Base-by-base conservation (phyloP, 2,797 vertebrate genomes). In the Spondyliosoma cantharus region DNA sequence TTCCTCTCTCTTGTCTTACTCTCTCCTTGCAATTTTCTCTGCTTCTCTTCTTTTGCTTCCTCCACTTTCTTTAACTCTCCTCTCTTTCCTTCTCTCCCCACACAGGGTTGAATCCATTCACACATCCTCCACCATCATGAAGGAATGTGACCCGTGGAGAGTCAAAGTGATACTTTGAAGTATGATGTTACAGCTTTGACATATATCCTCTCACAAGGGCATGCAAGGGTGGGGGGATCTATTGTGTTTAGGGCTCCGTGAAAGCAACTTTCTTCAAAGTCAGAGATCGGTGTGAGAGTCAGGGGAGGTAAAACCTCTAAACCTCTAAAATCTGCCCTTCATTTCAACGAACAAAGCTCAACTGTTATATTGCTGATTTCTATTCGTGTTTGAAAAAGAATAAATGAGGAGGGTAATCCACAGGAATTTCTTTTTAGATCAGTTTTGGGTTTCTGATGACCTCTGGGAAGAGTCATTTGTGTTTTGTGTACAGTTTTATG, bases 121-220 rank as follows among this genome's bases (percentile, higher is more conserved):
- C 68, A 65, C 81, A 57, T 80, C 87, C 84, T 82, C 63, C 59
- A 58, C 84, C 71, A 46, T 75, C 57, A 75, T 25, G 8, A 29
- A 90, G 81, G 89, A 92, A 93, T 91, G 90, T 83, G 83, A 90
- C 88, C 81, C 63, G 60, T 49, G 79, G 67, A 85, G 76, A 71
- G 86, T 54, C 63, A 20, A 72, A 85, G 68, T 65, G 89, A 87
- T 87, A 86, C 79, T 71, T 80, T 69, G 74, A 68, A 62, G 91
- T 85, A 81, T 91, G 88, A 86, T 84, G 83, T 91, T 93, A 85
- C 90, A 78, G 66, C 62, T 78, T 74, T 86, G 90, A 87, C 91
- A 86, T 84, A 75, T 77, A 86, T 87, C 85, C 83, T 66, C 80
- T 72, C 37, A 69, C 84, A 82, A 78, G 84, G 83, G 78, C 87